phyloP scores from a whole-genome alignment of 2,797 vertebrate genomes.

The Chrosomus eos region DNA sequence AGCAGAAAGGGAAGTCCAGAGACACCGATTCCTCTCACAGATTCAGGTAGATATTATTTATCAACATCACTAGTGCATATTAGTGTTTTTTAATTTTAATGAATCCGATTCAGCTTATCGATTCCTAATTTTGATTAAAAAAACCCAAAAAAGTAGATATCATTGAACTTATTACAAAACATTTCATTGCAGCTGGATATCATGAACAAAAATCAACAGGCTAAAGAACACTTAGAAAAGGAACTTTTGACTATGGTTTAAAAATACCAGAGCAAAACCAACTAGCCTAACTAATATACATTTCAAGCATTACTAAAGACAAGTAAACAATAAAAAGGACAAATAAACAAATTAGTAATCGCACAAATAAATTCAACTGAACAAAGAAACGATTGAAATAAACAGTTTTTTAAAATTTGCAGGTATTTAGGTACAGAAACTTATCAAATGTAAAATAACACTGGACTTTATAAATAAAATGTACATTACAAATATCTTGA shows the following conservation, averaged over 20 bases:
- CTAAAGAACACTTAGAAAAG: neutral
- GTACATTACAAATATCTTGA: no score
- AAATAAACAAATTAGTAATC: neutral
- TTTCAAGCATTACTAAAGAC: neutral
- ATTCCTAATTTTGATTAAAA: neutral
- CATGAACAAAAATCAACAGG: neutral
- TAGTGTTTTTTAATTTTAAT: neutral
- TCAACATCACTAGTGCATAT: neutral
- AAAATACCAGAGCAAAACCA: neutral
- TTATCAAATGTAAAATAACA: neutral
- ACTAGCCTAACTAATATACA: neutral
- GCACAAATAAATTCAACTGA: neutral
- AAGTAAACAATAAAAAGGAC: no score
- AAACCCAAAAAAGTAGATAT: no score
- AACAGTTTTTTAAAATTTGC: neutral
- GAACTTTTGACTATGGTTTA: neutral
- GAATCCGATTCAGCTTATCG: neutral
- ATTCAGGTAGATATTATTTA: neutral
- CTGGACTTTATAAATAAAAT: neutral
- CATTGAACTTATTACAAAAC: neutral
- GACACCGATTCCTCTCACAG: slow-evolving; percentile 26
- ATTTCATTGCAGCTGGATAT: neutral
- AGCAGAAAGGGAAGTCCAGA: slow-evolving; percentile 58
- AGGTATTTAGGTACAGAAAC: neutral
- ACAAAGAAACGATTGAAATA: neutral